Evolutionary conservation across 1,140 invertebrate genomes (phyloP).

Genomic region (Drosophila pachea): DNA sequence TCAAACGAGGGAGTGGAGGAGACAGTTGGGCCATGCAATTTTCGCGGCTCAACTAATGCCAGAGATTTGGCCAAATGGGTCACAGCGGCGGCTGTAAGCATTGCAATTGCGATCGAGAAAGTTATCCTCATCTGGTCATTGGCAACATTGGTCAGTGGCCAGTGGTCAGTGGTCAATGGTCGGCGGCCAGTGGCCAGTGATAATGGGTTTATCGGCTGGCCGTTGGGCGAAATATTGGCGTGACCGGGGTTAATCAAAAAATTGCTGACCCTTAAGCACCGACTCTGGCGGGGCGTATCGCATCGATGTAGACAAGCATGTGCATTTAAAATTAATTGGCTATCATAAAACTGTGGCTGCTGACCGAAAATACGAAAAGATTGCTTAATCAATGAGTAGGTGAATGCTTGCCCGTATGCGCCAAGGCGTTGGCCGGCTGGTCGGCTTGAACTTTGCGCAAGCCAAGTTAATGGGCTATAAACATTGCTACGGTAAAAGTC

Average conservation of each 20-base stretch:
- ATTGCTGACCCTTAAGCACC: constrained; percentile 56
- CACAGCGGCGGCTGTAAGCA: constrained; percentile 32
- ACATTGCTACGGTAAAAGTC: constrained; percentile 64
- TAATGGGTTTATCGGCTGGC: constrained; percentile 64
- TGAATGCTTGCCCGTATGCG: constrained; percentile 27
- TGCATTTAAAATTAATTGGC: constrained; percentile 69
- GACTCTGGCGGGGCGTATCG: constrained; percentile 32
- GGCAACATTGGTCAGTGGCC: neutral
- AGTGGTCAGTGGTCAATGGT: constrained; percentile 34
- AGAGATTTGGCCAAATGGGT: constrained; percentile 65
- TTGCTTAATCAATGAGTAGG: constrained; percentile 62
- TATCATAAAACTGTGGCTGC: constrained; percentile 59
- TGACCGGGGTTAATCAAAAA: constrained; percentile 71
- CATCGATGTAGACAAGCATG: constrained; percentile 52
- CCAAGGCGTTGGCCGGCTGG: constrained; percentile 62
- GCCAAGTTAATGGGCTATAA: constrained; percentile 65
- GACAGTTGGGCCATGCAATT: constrained; percentile 43
- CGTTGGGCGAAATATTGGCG: constrained; percentile 50
- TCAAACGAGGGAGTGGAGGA: constrained; percentile 21
- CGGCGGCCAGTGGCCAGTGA: constrained; percentile 31
- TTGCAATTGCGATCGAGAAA: constrained; percentile 46
- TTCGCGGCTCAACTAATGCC: constrained; percentile 68
- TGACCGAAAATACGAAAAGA: constrained; percentile 41
- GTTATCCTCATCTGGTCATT: constrained; percentile 10
- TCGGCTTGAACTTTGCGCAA: constrained; percentile 44